Evolutionary conservation across 2,888 invertebrate species (phyloP), one percentile per base, ranked within the genome.

Genomic region (Isotomurus palustris): DNA sequence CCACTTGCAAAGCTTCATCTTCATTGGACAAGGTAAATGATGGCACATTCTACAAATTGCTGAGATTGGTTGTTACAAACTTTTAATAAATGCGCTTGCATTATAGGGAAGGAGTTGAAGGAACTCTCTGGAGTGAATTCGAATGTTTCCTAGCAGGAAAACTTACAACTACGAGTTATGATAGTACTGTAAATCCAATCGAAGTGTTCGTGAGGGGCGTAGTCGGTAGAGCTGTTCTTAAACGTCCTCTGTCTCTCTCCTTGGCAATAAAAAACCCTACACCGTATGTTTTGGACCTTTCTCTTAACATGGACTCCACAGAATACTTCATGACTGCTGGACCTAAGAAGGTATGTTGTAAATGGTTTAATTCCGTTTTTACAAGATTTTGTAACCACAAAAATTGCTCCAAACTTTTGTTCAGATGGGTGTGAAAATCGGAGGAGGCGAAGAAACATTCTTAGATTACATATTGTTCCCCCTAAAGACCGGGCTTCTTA

Each of bases 291-390:
- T 81, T 88, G 57, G 84, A 88, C 61, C 77, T 91, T 32, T 84
- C 82, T 69, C 76, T 90, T 36, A 82, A 80, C 52, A 85, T 91
- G 77, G 90, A 91, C 70, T 84, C 86, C 6, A 87, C 84, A 58
- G 93, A 95, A 75, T 88, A 87, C 38, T 95, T 95, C 75, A 93
- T 95, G 87, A 94, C 91, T 77, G 86, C 94, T 60, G 95, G 95
- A 2, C 91, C 92, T 73, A 93, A 91, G 77, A 90, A 92, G 80
- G 86, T 87, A 73, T n/a, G n/a, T n/a, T n/a, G n/a, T n/a, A n/a
- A n/a, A n/a, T n/a, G n/a, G n/a, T n/a, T n/a, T n/a, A n/a, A n/a
- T n/a, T n/a, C n/a, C n/a, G n/a, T n/a, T n/a, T n/a, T n/a, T n/a
- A n/a, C n/a, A n/a, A n/a, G n/a, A n/a, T n/a, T n/a, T n/a, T n/a